These are phyloP conservation scores for Mactra quadrangularis DNA, from an alignment of 1,140 invertebrate species.

Conservation along the genomic window DNA sequence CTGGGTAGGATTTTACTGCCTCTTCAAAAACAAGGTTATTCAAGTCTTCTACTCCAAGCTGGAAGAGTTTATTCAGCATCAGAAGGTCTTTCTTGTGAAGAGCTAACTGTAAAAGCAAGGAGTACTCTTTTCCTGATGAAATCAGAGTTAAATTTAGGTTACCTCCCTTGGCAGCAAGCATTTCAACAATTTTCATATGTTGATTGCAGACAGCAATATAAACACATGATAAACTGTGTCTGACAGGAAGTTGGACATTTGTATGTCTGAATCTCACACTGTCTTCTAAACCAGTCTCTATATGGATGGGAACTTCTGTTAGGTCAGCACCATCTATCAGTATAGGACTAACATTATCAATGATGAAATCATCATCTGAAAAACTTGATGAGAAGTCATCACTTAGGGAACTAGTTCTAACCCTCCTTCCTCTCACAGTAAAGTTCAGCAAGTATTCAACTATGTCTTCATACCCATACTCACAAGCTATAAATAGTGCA, in stretches of 20 bases:
- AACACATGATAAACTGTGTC: constrained; percentile 34
- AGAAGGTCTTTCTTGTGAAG: constrained; percentile 87
- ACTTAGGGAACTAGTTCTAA: constrained; percentile 24
- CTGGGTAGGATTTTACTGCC: constrained; percentile 89
- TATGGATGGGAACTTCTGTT: background rate
- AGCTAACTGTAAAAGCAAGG: constrained; percentile 89
- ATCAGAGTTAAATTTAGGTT: constrained; percentile 84
- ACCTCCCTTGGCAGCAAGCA: constrained; percentile 89
- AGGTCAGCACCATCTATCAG: background rate
- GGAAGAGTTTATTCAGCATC: constrained; percentile 90
- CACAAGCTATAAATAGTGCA: constrained; percentile 76
- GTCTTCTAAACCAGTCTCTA: background rate
- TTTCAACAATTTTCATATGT: constrained; percentile 89
- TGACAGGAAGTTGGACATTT: constrained; percentile 41
- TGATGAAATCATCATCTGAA: background rate
- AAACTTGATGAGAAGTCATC: constrained; percentile 21
- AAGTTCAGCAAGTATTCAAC: constrained; percentile 85
- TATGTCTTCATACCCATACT: constrained; percentile 69
- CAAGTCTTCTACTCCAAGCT: constrained; percentile 94
- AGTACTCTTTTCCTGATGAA: constrained; percentile 77
- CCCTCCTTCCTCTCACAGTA: constrained; percentile 87
- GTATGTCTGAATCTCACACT: constrained; percentile 1
- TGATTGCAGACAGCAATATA: constrained; percentile 87
- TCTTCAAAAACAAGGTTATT: constrained; percentile 92
- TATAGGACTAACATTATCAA: constrained; percentile 8